Conservation (phyloP, 2,888 invertebrate genomes). For the Lepetodrilus schrolli region DNA sequence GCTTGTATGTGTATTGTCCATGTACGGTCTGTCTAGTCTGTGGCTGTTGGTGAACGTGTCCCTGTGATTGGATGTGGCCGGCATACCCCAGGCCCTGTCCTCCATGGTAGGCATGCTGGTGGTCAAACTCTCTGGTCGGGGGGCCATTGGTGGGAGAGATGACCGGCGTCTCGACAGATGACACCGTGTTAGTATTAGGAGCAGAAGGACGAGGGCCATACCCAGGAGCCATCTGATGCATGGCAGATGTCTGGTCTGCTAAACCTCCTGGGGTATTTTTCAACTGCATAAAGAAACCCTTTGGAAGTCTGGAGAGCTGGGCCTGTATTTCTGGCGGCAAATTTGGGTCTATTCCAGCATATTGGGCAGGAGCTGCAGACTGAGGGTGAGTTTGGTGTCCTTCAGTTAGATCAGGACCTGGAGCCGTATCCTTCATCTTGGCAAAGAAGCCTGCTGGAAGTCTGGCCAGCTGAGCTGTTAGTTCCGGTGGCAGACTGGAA, state of each 20-base stretch:
- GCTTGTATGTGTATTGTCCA: background rate
- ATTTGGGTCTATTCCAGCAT: background rate
- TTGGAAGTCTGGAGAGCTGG: slow-evolving; percentile 20
- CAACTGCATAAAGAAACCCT: slow-evolving; percentile 4
- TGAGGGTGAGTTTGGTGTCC: background rate
- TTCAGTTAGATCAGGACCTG: background rate
- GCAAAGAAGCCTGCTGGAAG: slow-evolving; percentile 20
- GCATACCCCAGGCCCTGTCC: background rate
- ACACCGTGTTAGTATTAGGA: slow-evolving; percentile 53
- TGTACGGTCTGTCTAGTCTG: background rate
- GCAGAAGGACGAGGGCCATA: too few species aligned
- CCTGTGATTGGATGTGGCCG: background rate
- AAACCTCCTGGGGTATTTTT: background rate
- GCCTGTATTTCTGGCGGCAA: slow-evolving; percentile 18
- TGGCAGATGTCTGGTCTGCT: background rate
- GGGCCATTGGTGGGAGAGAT: slow-evolving; percentile 50
- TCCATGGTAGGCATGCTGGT: slow-evolving; percentile 5
- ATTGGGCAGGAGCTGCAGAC: background rate
- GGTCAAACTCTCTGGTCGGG: slow-evolving; percentile 7
- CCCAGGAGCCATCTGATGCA: background rate
- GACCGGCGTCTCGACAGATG: slow-evolving; percentile 52
- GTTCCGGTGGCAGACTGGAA: background rate
- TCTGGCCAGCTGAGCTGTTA: slow-evolving; percentile 15
- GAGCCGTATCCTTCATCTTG: slow-evolving; percentile 1
- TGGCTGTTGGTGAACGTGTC: background rate